These are phyloP conservation scores for Sceloporus tristichus DNA, from an alignment of 2,113 vertebrate genomes.

Conservation along the genomic window DNA sequence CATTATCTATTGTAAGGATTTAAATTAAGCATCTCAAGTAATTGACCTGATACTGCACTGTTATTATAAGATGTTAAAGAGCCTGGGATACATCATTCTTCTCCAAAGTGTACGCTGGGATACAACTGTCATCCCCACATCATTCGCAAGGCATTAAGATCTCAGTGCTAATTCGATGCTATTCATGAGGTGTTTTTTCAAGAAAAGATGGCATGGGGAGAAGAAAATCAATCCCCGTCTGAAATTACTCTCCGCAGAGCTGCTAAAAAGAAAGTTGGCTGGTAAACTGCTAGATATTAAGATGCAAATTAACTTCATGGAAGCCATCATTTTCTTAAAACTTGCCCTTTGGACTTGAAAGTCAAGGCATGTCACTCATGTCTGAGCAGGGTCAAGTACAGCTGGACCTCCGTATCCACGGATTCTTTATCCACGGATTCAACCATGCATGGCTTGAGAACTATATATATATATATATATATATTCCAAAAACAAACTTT, in stretches of 20 bases:
- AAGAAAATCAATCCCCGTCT: neutral
- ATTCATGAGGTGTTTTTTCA: neutral
- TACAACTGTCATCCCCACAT: constrained; percentile 25
- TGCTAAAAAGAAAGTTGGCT: neutral
- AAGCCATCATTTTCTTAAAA: neutral
- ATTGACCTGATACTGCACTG: constrained; percentile 26
- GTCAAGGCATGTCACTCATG: neutral
- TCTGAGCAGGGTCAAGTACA: too few relatives aligned
- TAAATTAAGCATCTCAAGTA: constrained; percentile 56
- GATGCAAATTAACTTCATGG: neutral
- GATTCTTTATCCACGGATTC: too few relatives aligned
- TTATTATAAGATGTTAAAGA: constrained; percentile 56
- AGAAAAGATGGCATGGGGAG: constrained; percentile 39
- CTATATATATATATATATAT: too few relatives aligned
- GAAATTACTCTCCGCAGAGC: constrained; percentile 1
- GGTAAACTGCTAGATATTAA: neutral
- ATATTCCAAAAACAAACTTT: too few relatives aligned
- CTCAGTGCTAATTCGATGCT: constrained; percentile 26
- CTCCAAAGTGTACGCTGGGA: constrained; percentile 30
- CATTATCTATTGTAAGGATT: constrained; percentile 46
- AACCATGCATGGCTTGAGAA: too few relatives aligned
- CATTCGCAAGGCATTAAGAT: accelerated
- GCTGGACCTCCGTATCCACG: too few relatives aligned
- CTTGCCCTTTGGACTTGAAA: neutral
- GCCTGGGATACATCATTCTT: constrained; percentile 48